Evolutionary conservation across 2,888 invertebrate genomes (phyloP).

Genomic region (Marasmarcha lunaedactyla): DNA sequence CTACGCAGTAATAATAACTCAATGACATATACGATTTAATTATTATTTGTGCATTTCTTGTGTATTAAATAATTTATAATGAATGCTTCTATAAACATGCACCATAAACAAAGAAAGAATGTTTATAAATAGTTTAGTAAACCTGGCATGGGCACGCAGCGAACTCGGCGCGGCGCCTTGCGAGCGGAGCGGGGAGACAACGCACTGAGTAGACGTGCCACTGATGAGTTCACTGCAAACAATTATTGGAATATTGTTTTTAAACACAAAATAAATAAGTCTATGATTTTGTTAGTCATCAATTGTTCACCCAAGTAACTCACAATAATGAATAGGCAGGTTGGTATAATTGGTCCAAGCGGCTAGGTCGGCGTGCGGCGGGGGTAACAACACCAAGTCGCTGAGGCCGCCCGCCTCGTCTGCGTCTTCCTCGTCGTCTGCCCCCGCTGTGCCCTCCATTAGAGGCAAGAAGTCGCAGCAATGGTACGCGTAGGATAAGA

Average conservation of each 20-base stretch:
- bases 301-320: constrained; percentile 39
- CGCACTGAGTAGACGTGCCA: constrained; percentile 19
- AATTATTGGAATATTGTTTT: background rate
- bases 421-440: constrained; percentile 69
- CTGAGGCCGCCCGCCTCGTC: constrained; percentile 42
- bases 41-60: too few species aligned
- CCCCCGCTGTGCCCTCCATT: constrained; percentile 70
- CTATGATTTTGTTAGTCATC: background rate
- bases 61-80: too few species aligned
- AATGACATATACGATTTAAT: too few species aligned
- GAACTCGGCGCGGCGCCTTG: constrained; percentile 48
- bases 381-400: constrained; percentile 52
- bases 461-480: constrained; percentile 90
- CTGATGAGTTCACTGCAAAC: background rate
- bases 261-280: too few species aligned
- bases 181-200: constrained; percentile 21
- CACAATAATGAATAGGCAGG: constrained; percentile 86
- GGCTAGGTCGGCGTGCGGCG: constrained; percentile 64
- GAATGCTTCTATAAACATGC: too few species aligned
- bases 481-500: constrained; percentile 95
- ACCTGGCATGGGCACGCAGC: constrained; percentile 88
- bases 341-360: constrained; percentile 86
- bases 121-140: too few species aligned
- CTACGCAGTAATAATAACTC: too few species aligned
- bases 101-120: too few species aligned